Base-by-base conservation (phyloP, 2,888 invertebrate species). In the Tetragonula carbonaria region DNA sequence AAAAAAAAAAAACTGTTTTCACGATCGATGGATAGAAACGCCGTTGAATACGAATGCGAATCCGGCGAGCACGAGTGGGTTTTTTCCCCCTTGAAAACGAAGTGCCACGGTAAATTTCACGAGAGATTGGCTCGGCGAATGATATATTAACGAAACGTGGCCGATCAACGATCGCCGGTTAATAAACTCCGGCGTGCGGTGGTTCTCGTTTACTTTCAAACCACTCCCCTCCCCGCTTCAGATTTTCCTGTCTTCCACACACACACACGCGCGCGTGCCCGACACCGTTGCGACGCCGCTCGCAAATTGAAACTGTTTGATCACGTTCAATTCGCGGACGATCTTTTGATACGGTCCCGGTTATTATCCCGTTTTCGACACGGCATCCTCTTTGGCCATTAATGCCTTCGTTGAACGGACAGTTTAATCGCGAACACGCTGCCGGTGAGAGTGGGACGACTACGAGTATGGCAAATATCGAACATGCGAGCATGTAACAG, bases 71-170 rank as follows among this genome's bases (percentile, higher is more conserved):
- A 33, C 50, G 50, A 23, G 23, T 23, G 38, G 13, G 8, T 45
- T 68, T 14, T 28, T 28, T 28, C 28, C 18, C 21, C 3, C 33
- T 28, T 70, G 51, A 70, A 70, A 70, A 53, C 23, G 23, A 67
- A 45, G 45, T 55, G 45, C 23, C n/a, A 18, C 4, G 59, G 67
- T 51, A 59, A 67, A 75, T 75, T 53, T 75, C 67, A 75, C 38
- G 1, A 51, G 51, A 13, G 28, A 51, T 62, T 28, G 63, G 51
- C 5, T 8, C 38, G 66, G 16, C 33, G 74, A 78, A 78, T 66
- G 33, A 67, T 66, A 33, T 59, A 75, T 78, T 51, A 75, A 38
- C 50, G 75, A 53, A 53, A 74, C 21, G 28, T 18, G 45, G 11
- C 18, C 28, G 50, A 66, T 78, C 55, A 51, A 74, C 51, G 74